Conservation (phyloP, 92 coral and sea anemone genomes). For the Epizoanthus fatuus region DNA sequence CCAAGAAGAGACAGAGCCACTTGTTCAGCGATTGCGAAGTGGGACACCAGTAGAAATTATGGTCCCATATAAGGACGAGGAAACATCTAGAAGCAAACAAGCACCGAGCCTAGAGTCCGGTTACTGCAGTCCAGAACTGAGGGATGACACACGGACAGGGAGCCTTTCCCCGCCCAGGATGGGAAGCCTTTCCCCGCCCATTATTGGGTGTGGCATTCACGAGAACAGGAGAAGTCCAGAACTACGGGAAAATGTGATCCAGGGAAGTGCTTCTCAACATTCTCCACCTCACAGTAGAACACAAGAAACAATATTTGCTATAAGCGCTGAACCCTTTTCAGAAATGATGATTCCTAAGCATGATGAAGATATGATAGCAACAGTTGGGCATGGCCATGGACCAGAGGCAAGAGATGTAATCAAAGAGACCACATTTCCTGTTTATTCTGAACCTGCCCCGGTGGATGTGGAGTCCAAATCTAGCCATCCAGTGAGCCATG, state of each 20-base stretch:
- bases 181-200: background rate
- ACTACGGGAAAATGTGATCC: background rate
- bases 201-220: background rate
- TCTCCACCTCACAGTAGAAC: background rate
- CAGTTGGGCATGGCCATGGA: background rate
- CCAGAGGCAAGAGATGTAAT: background rate
- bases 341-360: slow-evolving; percentile 31
- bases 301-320: slow-evolving; percentile 57
- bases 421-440: slow-evolving; percentile 4
- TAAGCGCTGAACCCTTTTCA: slow-evolving; percentile 50
- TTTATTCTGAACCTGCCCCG: background rate
- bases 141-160: background rate
- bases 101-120: background rate
- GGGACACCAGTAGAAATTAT: slow-evolving; percentile 37
- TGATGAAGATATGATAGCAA: slow-evolving; percentile 1
- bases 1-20: background rate
- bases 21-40: slow-evolving; percentile 14
- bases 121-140: slow-evolving; percentile 16
- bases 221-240: slow-evolving; percentile 1
- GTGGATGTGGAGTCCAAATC: background rate
- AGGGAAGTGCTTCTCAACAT: background rate
- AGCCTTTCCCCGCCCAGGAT: background rate
- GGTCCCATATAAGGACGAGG: slow-evolving; percentile 29
- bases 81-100: background rate
- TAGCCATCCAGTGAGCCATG: no score